These are phyloP conservation scores for Aethes cnicana DNA, from an alignment of 2,888 invertebrate genomes.

Conservation along the genomic window DNA sequence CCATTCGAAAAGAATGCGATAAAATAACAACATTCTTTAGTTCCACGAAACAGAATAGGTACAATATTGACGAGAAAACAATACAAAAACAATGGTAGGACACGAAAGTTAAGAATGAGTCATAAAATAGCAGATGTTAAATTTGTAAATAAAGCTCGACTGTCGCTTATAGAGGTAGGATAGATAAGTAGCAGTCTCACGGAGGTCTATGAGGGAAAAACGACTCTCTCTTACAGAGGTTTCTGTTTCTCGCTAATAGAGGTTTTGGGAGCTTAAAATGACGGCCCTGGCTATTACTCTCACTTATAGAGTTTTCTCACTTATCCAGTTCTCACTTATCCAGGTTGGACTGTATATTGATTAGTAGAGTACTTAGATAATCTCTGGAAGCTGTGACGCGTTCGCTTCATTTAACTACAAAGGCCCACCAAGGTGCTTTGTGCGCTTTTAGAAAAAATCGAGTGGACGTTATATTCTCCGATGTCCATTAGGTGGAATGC, in stretches of 20 bases:
- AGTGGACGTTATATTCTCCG: constrained; percentile 32
- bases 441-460: constrained; percentile 49
- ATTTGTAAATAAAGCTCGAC: constrained; percentile 26
- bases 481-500: constrained; percentile 1
- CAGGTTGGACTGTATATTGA: too few relatives aligned
- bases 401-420: constrained; percentile 58
- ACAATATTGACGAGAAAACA: constrained; percentile 32
- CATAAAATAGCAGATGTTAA: constrained; percentile 28
- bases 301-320: constrained; percentile 6
- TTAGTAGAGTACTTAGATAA: constrained; percentile 48
- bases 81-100: constrained; percentile 35
- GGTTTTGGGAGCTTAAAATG: constrained; percentile 15
- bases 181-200: constrained; percentile 28
- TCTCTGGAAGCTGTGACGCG: constrained; percentile 46
- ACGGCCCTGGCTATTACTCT: constrained; percentile 11
- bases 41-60: constrained; percentile 25
- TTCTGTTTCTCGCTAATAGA: constrained; percentile 21
- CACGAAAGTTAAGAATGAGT: constrained; percentile 32
- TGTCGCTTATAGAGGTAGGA: constrained; percentile 27
- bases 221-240: constrained; percentile 11
- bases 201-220: constrained; percentile 24
- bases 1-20: constrained; percentile 31
- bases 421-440: constrained; percentile 41
- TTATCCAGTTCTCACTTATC: constrained; percentile 11
- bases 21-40: constrained; percentile 22